A percentile compares a stretch with the other conserved stretches of the same genome.
Evolutionary conservation across 1,140 invertebrate genomes (phyloP).

Genomic region (Lepidostoma basale): DNA sequence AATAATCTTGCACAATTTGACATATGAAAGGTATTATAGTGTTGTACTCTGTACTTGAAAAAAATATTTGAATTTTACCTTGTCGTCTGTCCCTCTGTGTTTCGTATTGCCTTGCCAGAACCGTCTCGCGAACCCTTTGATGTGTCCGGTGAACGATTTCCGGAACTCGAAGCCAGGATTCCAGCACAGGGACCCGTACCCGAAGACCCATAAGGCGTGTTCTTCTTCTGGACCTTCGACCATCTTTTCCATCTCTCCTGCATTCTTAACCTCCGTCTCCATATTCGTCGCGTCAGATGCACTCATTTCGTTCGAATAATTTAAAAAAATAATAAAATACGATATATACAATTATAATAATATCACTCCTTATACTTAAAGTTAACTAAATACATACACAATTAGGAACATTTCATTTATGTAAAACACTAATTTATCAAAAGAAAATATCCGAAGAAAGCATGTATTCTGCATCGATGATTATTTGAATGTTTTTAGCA

Average conservation of each 20-base stretch:
- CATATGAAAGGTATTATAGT: too few species aligned
- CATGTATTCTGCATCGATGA: constrained; percentile 2
- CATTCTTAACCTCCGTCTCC: background rate
- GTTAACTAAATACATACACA: constrained; percentile 1
- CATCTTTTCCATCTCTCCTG: background rate
- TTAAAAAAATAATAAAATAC: background rate
- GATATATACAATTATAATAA: background rate
- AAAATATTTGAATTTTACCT: too few species aligned
- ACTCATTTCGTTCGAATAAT: constrained; percentile 12
- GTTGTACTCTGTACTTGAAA: too few species aligned
- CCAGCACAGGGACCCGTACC: constrained; percentile 88
- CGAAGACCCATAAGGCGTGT: constrained; percentile 77
- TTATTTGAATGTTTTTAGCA: background rate
- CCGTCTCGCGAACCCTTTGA: constrained; percentile 75
- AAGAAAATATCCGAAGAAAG: constrained; percentile 2
- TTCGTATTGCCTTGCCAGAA: constrained; percentile 89
- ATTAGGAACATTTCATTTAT: constrained; percentile 15
- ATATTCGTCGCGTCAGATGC: constrained; percentile 4
- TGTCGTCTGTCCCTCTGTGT: constrained; percentile 77
- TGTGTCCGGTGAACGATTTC: constrained; percentile 72
- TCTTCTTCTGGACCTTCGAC: background rate
- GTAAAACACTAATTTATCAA: background rate
- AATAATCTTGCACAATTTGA: too few species aligned
- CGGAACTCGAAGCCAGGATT: constrained; percentile 81
- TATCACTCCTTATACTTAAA: too few species aligned